Conservation (phyloP, 2,797 vertebrate genomes). For the Spinibarbus caldwelli region DNA sequence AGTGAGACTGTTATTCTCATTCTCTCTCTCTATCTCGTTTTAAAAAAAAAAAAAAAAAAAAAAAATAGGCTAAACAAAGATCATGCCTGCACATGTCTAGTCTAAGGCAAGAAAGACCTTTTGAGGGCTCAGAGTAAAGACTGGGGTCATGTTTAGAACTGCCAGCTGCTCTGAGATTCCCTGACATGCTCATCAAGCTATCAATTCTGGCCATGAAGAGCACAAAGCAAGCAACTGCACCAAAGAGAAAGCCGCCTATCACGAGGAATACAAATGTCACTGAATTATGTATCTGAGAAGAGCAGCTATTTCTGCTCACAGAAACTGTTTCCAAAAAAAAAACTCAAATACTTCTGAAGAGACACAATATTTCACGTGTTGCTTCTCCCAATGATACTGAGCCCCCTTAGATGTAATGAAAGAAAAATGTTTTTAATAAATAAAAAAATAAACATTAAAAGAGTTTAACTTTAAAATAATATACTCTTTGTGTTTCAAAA, state of each 20-base stretch:
- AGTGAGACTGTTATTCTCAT: not conserved
- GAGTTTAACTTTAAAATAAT: too few relatives aligned
- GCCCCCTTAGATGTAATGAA: not conserved
- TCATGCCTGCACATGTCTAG: not conserved
- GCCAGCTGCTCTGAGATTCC: constrained; percentile 3
- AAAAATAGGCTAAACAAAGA: too few relatives aligned
- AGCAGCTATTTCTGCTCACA: not conserved
- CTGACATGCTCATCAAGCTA: not conserved
- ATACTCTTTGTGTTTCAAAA: not conserved
- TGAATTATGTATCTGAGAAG: not conserved
- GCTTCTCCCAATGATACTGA: too few relatives aligned
- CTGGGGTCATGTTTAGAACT: not conserved
- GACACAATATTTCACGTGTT: not conserved
- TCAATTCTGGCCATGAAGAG: not conserved
- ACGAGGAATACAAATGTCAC: not conserved
- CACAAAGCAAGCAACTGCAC: not conserved
- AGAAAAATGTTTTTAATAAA: not conserved
- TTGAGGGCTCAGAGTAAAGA: too few relatives aligned
- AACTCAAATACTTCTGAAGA: not conserved
- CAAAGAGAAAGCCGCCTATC: not conserved
- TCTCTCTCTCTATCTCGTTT: not conserved
- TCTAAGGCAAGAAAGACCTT: not conserved
- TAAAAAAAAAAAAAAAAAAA: too few relatives aligned
- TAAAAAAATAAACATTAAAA: too few relatives aligned
- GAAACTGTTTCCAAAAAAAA: not conserved